Conservation (phyloP, 1,140 invertebrate genomes). For the Heliconius hewitsoni region DNA sequence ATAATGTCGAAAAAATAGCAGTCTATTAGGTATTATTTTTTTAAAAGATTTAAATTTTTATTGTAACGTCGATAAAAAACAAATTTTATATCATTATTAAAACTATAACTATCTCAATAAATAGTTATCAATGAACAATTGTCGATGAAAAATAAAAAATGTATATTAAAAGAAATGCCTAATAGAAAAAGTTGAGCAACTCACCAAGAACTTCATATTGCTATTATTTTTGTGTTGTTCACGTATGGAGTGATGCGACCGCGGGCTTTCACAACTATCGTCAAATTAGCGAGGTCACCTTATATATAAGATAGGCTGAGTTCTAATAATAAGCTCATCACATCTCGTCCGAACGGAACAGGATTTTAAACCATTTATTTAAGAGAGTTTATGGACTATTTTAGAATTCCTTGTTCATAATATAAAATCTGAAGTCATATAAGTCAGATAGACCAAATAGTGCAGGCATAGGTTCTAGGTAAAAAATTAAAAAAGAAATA, state of each 20-base stretch:
- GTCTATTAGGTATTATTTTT: too few relatives aligned
- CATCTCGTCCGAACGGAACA: slow-evolving; percentile 30
- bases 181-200: slow-evolving; percentile 24
- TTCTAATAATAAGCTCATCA: slow-evolving; percentile 35
- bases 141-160: background rate
- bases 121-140: background rate
- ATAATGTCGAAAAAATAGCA: too few relatives aligned
- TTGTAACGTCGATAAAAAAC: too few relatives aligned
- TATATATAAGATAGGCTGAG: slow-evolving; percentile 39
- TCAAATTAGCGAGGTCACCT: background rate
- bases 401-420: slow-evolving; percentile 14
- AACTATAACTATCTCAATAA: background rate
- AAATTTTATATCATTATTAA: too few relatives aligned
- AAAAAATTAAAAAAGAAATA: too few relatives aligned
- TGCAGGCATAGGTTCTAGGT: too few relatives aligned
- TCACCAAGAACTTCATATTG: slow-evolving; percentile 47
- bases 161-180: background rate
- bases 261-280: slow-evolving; percentile 32
- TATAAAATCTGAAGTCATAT: background rate
- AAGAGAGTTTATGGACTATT: slow-evolving; percentile 26
- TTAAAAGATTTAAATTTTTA: background rate
- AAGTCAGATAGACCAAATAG: background rate
- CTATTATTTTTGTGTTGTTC: slow-evolving; percentile 2
- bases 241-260: background rate
- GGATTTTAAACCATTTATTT: slow-evolving; percentile 34